phyloP scores from a whole-genome alignment of 2,113 vertebrate genomes.

The Pionites leucogaster region DNA sequence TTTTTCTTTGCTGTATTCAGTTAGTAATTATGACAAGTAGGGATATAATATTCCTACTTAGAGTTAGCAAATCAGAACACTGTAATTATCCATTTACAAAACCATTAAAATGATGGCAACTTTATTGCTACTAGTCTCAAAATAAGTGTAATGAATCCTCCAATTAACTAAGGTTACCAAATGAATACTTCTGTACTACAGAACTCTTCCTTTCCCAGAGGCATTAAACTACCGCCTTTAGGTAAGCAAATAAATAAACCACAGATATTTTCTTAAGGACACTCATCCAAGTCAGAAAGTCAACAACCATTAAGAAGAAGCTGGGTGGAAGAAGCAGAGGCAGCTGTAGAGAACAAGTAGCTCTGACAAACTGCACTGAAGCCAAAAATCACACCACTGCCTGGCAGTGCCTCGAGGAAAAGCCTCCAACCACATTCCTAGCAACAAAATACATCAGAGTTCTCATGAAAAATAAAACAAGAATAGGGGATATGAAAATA shows the following conservation, averaged over 20 bases:
- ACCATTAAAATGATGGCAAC: neutral
- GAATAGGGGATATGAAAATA: neutral
- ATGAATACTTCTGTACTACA: neutral
- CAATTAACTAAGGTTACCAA: neutral
- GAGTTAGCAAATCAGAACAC: constrained; percentile 11
- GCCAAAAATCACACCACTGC: neutral
- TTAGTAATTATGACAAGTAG: neutral
- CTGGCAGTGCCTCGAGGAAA: neutral
- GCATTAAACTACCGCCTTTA: neutral
- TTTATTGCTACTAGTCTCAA: neutral
- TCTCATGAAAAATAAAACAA: neutral
- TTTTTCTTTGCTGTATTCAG: neutral
- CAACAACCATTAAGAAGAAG: neutral
- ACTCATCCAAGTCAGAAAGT: neutral
- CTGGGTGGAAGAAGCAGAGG: neutral
- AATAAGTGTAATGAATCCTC: neutral
- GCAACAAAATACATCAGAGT: neutral
- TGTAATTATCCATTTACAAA: constrained; percentile 26
- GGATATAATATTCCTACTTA: neutral
- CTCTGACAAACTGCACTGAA: neutral
- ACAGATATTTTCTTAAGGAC: neutral
- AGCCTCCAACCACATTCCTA: neutral
- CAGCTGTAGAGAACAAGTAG: neutral
- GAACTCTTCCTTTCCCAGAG: neutral
- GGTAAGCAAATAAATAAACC: constrained; percentile 26